phyloP scores from a whole-genome alignment of 2,797 vertebrate genomes.

The Mycteria americana region DNA sequence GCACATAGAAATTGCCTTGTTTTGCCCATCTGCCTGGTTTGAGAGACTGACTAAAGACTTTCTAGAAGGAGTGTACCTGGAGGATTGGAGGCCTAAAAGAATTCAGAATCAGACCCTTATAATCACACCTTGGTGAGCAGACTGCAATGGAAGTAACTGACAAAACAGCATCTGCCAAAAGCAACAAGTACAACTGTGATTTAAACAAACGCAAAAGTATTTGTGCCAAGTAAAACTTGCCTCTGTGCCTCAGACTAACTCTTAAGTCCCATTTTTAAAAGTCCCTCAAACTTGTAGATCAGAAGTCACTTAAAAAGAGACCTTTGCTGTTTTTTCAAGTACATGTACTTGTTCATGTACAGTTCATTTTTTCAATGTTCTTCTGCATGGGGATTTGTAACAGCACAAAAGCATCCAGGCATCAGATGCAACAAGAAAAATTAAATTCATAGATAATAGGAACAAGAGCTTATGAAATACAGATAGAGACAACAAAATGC shows the following conservation, averaged over 20 bases:
- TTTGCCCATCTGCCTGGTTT: neutral
- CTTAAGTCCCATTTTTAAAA: neutral
- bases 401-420: neutral
- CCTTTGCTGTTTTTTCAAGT: neutral
- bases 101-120: neutral
- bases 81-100: neutral
- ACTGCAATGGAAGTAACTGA: neutral
- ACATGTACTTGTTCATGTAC: neutral
- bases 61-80: neutral
- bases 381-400: neutral
- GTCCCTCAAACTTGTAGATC: neutral
- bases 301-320: neutral
- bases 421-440: neutral
- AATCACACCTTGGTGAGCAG: neutral
- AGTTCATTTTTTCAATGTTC: neutral
- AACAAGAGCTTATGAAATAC: neutral
- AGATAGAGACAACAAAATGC: neutral
- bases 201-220: neutral
- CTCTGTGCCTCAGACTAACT: neutral
- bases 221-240: neutral
- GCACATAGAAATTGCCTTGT: neutral
- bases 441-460: neutral
- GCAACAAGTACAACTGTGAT: neutral
- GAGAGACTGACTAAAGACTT: neutral
- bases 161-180: neutral